Conservation (phyloP, 2,888 invertebrate genomes). For the Mythimna ferrago region DNA sequence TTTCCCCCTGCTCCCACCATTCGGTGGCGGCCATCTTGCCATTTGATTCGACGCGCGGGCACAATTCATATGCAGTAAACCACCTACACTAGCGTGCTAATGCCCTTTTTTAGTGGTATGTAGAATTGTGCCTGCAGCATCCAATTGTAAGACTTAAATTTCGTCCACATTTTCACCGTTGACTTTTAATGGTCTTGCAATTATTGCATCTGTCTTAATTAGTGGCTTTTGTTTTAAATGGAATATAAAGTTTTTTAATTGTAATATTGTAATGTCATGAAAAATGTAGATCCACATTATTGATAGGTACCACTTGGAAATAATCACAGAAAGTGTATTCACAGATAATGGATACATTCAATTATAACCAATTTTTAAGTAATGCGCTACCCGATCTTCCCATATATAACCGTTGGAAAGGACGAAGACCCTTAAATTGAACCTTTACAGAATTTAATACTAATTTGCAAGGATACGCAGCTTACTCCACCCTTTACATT, state of each 20-base stretch:
- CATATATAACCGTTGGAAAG: conserved; percentile 9
- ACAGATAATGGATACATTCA: neutral
- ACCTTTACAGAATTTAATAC: conserved; percentile 54
- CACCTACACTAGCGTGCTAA: conserved; percentile 67
- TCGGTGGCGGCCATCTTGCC: conserved; percentile 82
- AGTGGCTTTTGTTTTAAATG: neutral
- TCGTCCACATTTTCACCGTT: conserved; percentile 13
- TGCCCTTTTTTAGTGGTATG: conserved; percentile 70
- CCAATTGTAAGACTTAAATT: conserved; percentile 26
- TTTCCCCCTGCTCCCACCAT: conserved; percentile 65
- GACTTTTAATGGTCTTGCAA: conserved; percentile 12
- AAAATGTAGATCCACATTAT: no score
- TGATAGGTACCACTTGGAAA: neutral
- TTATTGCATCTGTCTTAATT: conserved; percentile 11
- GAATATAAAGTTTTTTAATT: neutral
- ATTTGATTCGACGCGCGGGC: conserved; percentile 76
- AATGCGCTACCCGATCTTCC: conserved; percentile 18
- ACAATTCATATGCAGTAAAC: conserved; percentile 77
- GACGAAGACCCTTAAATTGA: conserved; percentile 31
- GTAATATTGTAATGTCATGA: no score
- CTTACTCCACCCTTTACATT: conserved; percentile 53
- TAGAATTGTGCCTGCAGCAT: conserved; percentile 33
- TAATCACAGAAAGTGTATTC: neutral
- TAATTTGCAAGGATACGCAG: conserved; percentile 49
- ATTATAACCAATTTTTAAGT: conserved; percentile 11